Base-by-base conservation (phyloP, 1,140 invertebrate species). In the Ostrea edulis region DNA sequence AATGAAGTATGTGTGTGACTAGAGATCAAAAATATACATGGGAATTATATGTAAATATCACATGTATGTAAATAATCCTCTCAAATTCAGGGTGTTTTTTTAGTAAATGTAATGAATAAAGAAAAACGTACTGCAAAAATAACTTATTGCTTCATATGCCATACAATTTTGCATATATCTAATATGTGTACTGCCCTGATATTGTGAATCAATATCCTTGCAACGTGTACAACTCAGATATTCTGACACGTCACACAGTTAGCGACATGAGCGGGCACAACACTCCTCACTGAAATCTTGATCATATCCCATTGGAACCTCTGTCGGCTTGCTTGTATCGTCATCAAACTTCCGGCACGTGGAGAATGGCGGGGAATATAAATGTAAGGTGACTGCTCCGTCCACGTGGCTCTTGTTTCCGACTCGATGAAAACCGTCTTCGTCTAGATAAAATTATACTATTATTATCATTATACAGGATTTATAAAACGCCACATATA, bases 351-450 rank as follows among this genome's bases (percentile, higher is more conserved):
- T 96, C 0, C 97, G 96, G 94, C 99, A 99, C 77, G 96, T 95
- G 82, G 97, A 96, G 94, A 98, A 99, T 1, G 99, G 98, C 0
- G 99, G 99, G 91, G 97, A 98, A 95, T 99, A 99, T 0, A 99
- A 96, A 93, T 99, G 99, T 14, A 99, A 95, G 12, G 98, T 98
- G 0, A 99, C 97, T 0, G 98, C 97, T 4, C 96, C 96, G 91
- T 99, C 97, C 0, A 97, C 96, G 92, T 98, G 97, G 51, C 97
- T 98, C 0, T 97, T 96, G 94, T 99, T 99, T 96, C 99, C 98
- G 87, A 99, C 98, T 5, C 99, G 96, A 95, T 99, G 99, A 8
- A 99, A 96, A 0, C 99, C 99, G 25, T 77, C 68, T 77, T 8
- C 14, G 25, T 71, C 68, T 71, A 71, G 2, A 71, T 11, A 29